Percentiles rank a stretch among this genome's conserved stretches.
phyloP scores from a whole-genome alignment of 1,140 invertebrate species.

The Camponotus floridanus region DNA sequence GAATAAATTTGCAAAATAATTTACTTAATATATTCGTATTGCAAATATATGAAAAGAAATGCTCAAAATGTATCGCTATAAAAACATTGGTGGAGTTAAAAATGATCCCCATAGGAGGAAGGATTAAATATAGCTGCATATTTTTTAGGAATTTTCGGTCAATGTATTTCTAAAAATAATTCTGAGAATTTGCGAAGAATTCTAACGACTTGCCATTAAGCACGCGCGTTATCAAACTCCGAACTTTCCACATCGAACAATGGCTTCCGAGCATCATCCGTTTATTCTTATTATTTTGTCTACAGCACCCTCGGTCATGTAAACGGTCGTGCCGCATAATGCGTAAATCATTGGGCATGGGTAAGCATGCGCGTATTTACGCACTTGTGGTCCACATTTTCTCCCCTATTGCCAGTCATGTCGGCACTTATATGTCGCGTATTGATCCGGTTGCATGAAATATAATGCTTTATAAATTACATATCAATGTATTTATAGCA shows the following conservation, averaged over 20 bases:
- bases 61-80: too few relatives aligned
- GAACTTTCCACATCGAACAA: constrained; percentile 66
- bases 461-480: constrained; percentile 18
- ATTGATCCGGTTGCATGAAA: background rate
- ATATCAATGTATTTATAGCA: constrained; percentile 18
- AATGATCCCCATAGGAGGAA: too few relatives aligned
- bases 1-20: too few relatives aligned
- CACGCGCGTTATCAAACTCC: constrained; percentile 66
- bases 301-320: constrained; percentile 65
- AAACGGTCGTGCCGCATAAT: constrained; percentile 70
- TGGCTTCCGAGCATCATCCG: constrained; percentile 77
- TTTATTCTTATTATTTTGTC: constrained; percentile 80
- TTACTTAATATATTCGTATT: too few relatives aligned
- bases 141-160: background rate
- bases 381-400: background rate
- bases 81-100: too few relatives aligned
- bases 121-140: too few relatives aligned
- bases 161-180: constrained; percentile 46
- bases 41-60: too few relatives aligned
- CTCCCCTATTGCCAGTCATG: background rate
- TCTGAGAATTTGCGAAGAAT: background rate
- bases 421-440: constrained; percentile 15
- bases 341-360: constrained; percentile 70
- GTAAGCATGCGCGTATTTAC: constrained; percentile 49
- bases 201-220: constrained; percentile 25